Evolutionary conservation across 2,113 vertebrate species (phyloP), one percentile per base, ranked within the genome.

Genomic region (Odocoileus virginianus): DNA sequence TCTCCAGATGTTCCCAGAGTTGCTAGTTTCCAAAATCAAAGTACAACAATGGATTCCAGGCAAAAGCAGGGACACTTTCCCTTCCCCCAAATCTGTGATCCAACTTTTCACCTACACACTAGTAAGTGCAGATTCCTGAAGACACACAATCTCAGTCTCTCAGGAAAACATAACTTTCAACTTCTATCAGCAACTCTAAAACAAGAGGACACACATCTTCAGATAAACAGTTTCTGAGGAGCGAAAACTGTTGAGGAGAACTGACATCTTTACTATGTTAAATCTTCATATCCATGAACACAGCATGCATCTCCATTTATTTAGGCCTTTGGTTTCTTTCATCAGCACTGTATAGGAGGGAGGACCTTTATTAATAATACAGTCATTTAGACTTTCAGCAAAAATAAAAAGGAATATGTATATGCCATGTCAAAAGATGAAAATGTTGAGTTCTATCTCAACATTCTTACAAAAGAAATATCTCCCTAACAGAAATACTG

Each of bases 351-450:
- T 58, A 23, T 28, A 52, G 55, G 19, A 33, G 83, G 30, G n/a
- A 87, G 28, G 43, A 27, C 0, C 71, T 76, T 61, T 52, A 89
- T 7, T 57, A 9, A 81, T 89, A 74, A 27, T 52, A 83, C 21
- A 25, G 7, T 94, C 89, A 92, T 52, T 81, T 89, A 33, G 19
- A 36, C 5, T 89, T 94, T 91, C 57, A 57, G 43, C 58, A 45
- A 67, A 96, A 97, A 58, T 82, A 85, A 71, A 60, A 93, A 93
- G 14, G 28, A 92, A 58, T 96, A 61, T 60, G 40, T n/a, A 10
- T 10, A 94, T 5, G 55, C 6, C 27, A 67, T 30, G 40, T 95
- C 64, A 93, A 61, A 89, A 89, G 14, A 86, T 64, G 15, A 74
- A 84, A 81, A 55, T 2, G 19, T 36, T 71, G 64, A 87, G 21